Evolutionary conservation across 92 coral and sea anemone genomes (phyloP), one percentile per base, ranked within the genome.

Genomic region (Palythoa grandis): DNA sequence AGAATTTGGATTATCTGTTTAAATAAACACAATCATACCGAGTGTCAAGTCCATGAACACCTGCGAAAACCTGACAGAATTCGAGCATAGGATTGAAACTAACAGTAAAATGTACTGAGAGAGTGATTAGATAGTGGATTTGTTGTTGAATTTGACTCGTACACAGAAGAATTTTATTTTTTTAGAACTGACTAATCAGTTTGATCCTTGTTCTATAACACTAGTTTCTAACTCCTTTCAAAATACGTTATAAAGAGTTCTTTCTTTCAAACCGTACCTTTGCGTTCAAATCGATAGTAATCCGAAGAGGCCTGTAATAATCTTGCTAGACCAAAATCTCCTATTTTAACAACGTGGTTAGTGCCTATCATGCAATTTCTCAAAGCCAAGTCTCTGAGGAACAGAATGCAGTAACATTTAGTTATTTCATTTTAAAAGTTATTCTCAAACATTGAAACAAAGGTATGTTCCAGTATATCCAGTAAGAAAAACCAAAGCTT

Each of bases 331-430:
- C 97, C 97, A 87, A 93, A 93, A 82, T 93, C 97, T 52, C 97
- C 97, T 19, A 93, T 89, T 89, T 93, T 93, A 20, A 93, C 87
- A 25, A 87, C 89, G 76, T 89, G 82, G 58, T 92, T 94, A 74
- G 90, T 84, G 16, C 97, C 94, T 15, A 93, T 90, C 97, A 93
- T 87, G 29, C 97, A 93, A 82, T 93, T 93, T 22, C 97, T 90
- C 53, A 93, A 80, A 37, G 97, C 97, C 19, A 93, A 89, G 54
- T 93, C 97, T 88, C 97, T 93, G 66, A 40, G 58, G 74, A 17
- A 70, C 22, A 87, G 22, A 25, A 29, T 7, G 13, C 22, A 63
- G 15, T 7, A 25, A 14, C 1, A 29, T 29, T 29, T 2, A 38
- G 7, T n/a, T 23, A 71, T 29, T 23, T 53, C 37, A 15, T 53